These are phyloP conservation scores for Nyctibius grandis DNA, from an alignment of 2,797 vertebrate genomes.

Conservation along the genomic window DNA sequence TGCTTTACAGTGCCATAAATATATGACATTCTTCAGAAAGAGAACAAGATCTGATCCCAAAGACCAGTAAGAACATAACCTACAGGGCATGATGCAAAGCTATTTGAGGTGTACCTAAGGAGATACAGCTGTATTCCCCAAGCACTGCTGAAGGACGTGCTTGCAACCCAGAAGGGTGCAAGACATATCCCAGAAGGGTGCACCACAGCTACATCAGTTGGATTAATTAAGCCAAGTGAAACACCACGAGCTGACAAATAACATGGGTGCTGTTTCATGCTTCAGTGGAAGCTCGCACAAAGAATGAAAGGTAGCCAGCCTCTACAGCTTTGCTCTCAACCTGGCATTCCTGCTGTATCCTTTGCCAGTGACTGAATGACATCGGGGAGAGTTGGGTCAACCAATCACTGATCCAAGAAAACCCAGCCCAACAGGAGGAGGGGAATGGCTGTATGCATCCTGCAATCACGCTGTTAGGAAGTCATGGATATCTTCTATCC, in stretches of 20 bases:
- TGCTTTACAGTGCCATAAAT: not conserved
- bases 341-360: not conserved
- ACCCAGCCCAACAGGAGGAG: not conserved
- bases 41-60: not conserved
- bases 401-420: not conserved
- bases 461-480: not conserved
- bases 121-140: not conserved
- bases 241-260: not conserved
- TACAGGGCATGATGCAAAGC: not conserved
- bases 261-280: not conserved
- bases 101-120: rapidly evolving
- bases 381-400: rapidly evolving
- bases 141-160: not conserved
- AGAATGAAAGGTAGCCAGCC: not conserved
- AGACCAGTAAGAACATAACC: not conserved
- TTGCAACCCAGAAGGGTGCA: not conserved
- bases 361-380: not conserved
- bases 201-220: not conserved
- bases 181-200: not conserved
- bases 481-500: not conserved
- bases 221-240: not conserved
- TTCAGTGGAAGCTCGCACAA: not conserved
- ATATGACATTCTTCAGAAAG: not conserved
- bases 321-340: not conserved
- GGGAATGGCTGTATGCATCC: not conserved